These are phyloP conservation scores for Trachops cirrhosus DNA, from an alignment of 2,797 vertebrate species.

Conservation along the genomic window DNA sequence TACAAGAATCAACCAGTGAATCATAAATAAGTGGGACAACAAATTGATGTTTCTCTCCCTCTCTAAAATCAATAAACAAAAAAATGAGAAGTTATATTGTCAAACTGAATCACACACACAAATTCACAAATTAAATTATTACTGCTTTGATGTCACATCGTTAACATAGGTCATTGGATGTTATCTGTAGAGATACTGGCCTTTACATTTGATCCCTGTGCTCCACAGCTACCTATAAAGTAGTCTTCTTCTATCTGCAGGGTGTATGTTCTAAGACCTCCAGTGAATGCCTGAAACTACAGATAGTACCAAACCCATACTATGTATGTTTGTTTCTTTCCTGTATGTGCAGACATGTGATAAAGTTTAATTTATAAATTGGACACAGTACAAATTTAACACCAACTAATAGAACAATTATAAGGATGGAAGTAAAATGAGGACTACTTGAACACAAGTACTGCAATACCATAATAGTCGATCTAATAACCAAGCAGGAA, in stretches of 20 bases:
- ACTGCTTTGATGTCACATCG: neutral
- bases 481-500: neutral
- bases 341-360: neutral
- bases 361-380: neutral
- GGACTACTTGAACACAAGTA: neutral
- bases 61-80: too few relatives aligned
- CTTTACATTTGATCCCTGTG: neutral
- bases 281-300: neutral
- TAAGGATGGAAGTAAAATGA: neutral
- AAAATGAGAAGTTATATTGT: too few relatives aligned
- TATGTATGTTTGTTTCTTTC: neutral
- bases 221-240: neutral
- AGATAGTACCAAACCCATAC: neutral
- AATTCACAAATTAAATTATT: neutral
- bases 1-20: too few relatives aligned
- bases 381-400: neutral
- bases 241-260: neutral
- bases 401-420: neutral
- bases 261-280: neutral
- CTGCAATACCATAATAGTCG: neutral
- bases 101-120: neutral
- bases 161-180: neutral
- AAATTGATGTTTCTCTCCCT: too few relatives aligned
- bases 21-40: too few relatives aligned
- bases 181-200: neutral